These are phyloP conservation scores for Papilio xuthus DNA, from an alignment of 1,140 invertebrate species.

Conservation along the genomic window DNA sequence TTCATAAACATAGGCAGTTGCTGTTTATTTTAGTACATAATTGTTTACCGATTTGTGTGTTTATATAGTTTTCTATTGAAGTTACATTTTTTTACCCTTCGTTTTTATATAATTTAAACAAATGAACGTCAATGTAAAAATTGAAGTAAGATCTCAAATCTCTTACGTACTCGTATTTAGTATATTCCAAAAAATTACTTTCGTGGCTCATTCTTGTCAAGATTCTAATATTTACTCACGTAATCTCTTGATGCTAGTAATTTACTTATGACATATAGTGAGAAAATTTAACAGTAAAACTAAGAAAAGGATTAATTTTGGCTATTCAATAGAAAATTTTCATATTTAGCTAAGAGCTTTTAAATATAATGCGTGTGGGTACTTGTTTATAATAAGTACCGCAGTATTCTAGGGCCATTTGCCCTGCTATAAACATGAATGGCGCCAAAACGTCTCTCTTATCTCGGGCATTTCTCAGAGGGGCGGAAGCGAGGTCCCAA, in stretches of 20 bases:
- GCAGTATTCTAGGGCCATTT: conserved; percentile 77
- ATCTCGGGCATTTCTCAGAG: conserved; percentile 78
- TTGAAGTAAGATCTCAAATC: no score
- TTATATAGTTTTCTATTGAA: neutral
- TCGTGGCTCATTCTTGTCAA: no score
- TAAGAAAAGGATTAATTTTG: neutral
- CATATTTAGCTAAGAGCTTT: conserved; percentile 52
- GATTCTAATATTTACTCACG: neutral
- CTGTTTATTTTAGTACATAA: neutral
- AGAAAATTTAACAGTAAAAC: neutral
- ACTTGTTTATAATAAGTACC: conserved; percentile 78
- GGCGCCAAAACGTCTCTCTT: conserved; percentile 79
- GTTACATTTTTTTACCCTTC: neutral
- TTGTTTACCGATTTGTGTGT: neutral
- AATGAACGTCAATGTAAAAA: no score
- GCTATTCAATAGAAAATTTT: conserved; percentile 48
- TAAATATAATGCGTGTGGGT: conserved; percentile 67
- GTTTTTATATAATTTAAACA: no score
- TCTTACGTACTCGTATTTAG: no score
- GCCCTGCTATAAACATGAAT: conserved; percentile 79
- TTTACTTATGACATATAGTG: neutral
- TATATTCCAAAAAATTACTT: no score
- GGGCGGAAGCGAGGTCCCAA: conserved; percentile 73
- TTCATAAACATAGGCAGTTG: conserved; percentile 35
- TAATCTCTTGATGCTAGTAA: neutral